Base-by-base conservation (phyloP, 2,888 invertebrate genomes). In the Dasypolia templi region DNA sequence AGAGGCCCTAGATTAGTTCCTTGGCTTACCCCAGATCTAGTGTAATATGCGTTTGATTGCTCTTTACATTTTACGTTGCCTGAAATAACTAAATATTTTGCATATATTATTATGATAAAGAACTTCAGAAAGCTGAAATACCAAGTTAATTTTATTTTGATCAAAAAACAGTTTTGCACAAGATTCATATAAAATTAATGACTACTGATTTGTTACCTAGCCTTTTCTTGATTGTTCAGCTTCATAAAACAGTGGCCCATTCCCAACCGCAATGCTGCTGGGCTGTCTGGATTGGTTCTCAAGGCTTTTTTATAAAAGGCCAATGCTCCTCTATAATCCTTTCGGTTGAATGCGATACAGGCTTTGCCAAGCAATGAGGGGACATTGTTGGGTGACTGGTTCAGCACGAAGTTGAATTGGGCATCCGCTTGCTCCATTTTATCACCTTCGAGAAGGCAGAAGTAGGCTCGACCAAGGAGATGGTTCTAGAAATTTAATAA, bases 341-440 rank as follows among this genome's bases (percentile, higher is more conserved):
- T 99, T 86, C 99, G 99, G 92, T 99, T 99, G 91, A 99, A 99
- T 0, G 99, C 99, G 89, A 99, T 99, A 91, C 99, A 99, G 0
- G 99, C 99, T 97, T 99, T 99, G 22, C 99, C 99, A 64, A 99
- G 97, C 74, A 99, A 95, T 0, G 99, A 99, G 0, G 99, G 99
- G 81, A 99, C 99, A 95, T 99, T 99, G 89, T 98, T 99, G 4
- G 98, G 98, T 0, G 98, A 98, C 90, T 99, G 98, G 94, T 99
- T 99, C 49, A 99, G 96, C 0, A 99, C 99, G 94, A 99, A 99
- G 96, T 99, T 99, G 92, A 99, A 99, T 93, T 99, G 99, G 0
- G 99, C 99, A 97, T 99, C 99, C 0, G 99, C 99, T 95, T 99
- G 99, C 82, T 99, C 99, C 99, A 99, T 99, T 96, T 99, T 99